These are phyloP conservation scores for Odontophorus gujanensis DNA, from an alignment of 2,113 vertebrate species.

Conservation along the genomic window DNA sequence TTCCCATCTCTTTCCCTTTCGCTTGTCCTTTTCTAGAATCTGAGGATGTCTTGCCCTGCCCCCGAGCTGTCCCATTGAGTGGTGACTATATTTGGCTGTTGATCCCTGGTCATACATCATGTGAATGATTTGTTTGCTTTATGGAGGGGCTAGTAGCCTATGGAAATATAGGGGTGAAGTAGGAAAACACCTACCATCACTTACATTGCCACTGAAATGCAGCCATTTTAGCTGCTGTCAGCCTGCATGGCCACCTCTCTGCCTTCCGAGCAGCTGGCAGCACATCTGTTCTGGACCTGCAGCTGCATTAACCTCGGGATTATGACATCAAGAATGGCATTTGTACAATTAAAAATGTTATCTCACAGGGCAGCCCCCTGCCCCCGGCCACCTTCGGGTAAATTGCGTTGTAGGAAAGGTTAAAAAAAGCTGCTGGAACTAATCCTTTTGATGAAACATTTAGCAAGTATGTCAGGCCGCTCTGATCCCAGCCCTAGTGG, in stretches of 20 bases:
- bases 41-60: background rate
- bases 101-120: background rate
- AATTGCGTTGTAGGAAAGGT: constrained; percentile 50
- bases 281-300: constrained; percentile 41
- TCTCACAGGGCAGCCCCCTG: constrained; percentile 59
- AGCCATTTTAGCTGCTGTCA: background rate
- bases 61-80: background rate
- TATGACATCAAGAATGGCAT: constrained; percentile 71
- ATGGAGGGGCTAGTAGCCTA: background rate
- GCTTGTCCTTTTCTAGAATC: background rate
- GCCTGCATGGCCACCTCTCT: background rate
- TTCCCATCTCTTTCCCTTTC: background rate
- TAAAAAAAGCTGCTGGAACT: constrained; percentile 68
- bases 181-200: background rate
- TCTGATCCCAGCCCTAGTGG: constrained; percentile 62
- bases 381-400: constrained; percentile 42
- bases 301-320: constrained; percentile 39
- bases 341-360: constrained; percentile 71
- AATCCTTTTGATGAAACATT: constrained; percentile 66
- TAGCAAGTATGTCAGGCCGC: constrained; percentile 53
- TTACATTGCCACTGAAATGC: background rate
- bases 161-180: background rate
- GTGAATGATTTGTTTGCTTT: background rate
- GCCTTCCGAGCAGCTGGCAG: accelerated
- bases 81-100: background rate